These are phyloP conservation scores for Nyctereutes procyonoides DNA, from an alignment of 2,113 vertebrate genomes.

Conservation along the genomic window DNA sequence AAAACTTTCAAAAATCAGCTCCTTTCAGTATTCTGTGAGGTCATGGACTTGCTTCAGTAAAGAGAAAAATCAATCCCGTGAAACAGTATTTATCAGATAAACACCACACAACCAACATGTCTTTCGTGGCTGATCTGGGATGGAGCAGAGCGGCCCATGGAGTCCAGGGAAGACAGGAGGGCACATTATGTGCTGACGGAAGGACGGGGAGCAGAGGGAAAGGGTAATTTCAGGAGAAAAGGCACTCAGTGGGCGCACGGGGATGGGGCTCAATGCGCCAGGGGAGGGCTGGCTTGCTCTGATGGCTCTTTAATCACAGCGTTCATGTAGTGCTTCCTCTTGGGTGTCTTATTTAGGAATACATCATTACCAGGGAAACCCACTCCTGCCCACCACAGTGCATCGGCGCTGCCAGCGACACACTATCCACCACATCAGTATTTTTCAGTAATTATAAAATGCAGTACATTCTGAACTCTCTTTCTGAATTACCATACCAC, in stretches of 20 bases:
- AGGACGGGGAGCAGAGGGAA: rapidly evolving
- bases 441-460: background rate
- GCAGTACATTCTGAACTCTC: background rate
- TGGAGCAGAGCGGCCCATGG: background rate
- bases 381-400: background rate
- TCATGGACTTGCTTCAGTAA: background rate
- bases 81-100: background rate
- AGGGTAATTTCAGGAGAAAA: background rate
- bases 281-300: background rate
- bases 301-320: constrained; percentile 45
- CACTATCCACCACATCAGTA: background rate
- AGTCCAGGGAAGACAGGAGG: background rate
- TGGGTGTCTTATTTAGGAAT: constrained; percentile 25
- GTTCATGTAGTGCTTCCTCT: background rate
- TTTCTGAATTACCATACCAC: background rate
- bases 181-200: rapidly evolving
- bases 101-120: background rate
- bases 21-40: background rate
- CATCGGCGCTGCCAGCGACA: constrained; percentile 61
- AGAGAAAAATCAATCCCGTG: background rate
- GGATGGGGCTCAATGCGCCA: rapidly evolving
- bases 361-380: background rate
- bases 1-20: background rate
- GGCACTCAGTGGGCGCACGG: background rate
- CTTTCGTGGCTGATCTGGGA: background rate